phyloP scores from a whole-genome alignment of 2,888 invertebrate genomes.

The Hetaerina titia region DNA sequence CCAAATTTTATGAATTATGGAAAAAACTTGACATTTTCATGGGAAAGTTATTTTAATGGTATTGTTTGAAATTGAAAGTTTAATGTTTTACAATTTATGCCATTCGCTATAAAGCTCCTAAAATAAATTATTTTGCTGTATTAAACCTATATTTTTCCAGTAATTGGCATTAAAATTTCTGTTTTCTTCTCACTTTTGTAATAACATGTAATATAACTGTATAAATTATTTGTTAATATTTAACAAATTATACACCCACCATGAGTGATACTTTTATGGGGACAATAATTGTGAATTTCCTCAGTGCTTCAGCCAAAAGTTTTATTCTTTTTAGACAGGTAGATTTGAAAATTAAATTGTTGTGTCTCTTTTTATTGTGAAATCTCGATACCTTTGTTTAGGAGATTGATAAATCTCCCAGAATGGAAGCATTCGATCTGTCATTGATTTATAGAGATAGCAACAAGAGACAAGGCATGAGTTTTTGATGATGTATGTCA shows the following conservation, averaged over 20 bases:
- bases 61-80: background rate
- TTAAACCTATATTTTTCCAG: background rate
- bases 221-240: slow-evolving; percentile 35
- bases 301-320: background rate
- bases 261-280: background rate
- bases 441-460: background rate
- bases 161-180: background rate
- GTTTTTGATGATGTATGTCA: slow-evolving; percentile 24
- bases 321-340: background rate
- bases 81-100: background rate
- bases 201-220: background rate
- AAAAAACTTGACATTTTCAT: background rate
- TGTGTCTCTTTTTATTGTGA: background rate
- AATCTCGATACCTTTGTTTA: slow-evolving; percentile 7
- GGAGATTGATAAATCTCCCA: background rate
- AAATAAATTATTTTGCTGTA: background rate
- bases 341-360: background rate
- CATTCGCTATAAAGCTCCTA: background rate
- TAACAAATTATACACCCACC: background rate
- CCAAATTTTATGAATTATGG: background rate
- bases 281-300: background rate
- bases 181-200: slow-evolving; percentile 6
- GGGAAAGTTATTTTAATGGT: background rate
- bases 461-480: background rate
- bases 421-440: background rate